Evolutionary conservation across 2,888 invertebrate species (phyloP).

Genomic region (Urechis unicinctus): DNA sequence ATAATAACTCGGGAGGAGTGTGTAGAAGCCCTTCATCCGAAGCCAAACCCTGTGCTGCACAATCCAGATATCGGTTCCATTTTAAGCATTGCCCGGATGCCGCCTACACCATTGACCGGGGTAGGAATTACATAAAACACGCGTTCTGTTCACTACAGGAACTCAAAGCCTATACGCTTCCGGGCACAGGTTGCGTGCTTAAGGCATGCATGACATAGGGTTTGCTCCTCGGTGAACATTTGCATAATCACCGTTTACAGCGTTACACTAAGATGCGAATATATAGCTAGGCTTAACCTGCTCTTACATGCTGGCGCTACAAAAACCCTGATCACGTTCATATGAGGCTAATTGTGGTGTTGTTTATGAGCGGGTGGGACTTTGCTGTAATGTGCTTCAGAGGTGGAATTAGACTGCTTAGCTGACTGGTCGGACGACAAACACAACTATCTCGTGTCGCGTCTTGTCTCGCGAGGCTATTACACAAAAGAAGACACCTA

Average conservation of each 20-base stretch:
- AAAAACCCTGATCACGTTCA: too few species aligned
- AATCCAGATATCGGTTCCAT: slow-evolving; percentile 14
- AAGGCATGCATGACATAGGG: too few species aligned
- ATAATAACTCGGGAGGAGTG: slow-evolving; percentile 22
- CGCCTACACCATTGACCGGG: slow-evolving; percentile 18
- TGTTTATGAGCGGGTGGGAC: not conserved
- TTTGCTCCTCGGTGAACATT: too few species aligned
- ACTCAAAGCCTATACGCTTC: too few species aligned
- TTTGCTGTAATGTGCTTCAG: not conserved
- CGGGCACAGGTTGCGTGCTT: too few species aligned
- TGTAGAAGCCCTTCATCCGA: slow-evolving; percentile 17
- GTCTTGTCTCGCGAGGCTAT: not conserved
- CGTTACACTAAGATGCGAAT: too few species aligned
- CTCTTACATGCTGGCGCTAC: too few species aligned
- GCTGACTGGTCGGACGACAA: slow-evolving; percentile 7
- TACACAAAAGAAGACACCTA: not conserved
- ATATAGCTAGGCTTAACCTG: too few species aligned
- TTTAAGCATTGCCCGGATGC: slow-evolving; percentile 19
- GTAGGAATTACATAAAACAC: too few species aligned
- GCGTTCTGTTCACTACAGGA: too few species aligned
- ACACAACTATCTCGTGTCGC: not conserved
- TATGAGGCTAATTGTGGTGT: not conserved
- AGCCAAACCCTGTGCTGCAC: slow-evolving; percentile 18
- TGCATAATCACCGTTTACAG: too few species aligned
- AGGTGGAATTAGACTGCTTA: slow-evolving; percentile 8